Conservation (phyloP, 2,113 vertebrate genomes). For the Calidris pygmaea region DNA sequence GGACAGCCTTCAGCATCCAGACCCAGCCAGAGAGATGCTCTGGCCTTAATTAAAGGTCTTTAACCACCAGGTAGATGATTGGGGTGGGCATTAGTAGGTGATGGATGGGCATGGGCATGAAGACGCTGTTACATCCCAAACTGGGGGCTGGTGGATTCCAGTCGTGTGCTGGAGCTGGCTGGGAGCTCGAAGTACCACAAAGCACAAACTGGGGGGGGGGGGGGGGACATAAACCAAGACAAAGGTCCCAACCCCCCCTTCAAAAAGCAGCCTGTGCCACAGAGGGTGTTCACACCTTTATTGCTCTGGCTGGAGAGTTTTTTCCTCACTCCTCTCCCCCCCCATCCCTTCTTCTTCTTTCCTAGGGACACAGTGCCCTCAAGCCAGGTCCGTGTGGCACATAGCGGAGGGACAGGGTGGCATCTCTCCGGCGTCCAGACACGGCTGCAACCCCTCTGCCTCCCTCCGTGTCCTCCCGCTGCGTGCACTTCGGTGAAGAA, state of each 20-base stretch:
- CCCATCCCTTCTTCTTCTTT: not conserved
- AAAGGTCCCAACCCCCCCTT: not conserved
- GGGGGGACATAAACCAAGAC: not conserved
- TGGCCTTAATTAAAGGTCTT: not conserved
- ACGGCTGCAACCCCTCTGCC: not conserved
- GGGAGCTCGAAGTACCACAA: not conserved
- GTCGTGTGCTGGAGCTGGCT: not conserved
- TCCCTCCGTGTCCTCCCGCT: not conserved
- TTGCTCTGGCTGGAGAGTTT: not conserved
- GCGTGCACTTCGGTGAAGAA: not conserved
- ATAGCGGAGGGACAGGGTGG: not conserved
- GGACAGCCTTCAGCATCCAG: not conserved
- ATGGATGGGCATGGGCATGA: not conserved
- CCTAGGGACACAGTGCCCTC: not conserved
- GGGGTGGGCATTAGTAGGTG: too few species aligned
- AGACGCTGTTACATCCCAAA: not conserved
- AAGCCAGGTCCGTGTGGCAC: not conserved
- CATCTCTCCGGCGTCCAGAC: not conserved
- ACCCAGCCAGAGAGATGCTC: not conserved
- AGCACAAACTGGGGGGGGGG: not conserved
- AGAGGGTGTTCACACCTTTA: slow-evolving; percentile 23
- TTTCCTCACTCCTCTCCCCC: not conserved
- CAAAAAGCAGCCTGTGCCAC: not conserved
- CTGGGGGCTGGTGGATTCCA: not conserved
- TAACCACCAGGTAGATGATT: not conserved